Conservation (phyloP, 2,113 vertebrate genomes). For the Halichoerus grypus region DNA sequence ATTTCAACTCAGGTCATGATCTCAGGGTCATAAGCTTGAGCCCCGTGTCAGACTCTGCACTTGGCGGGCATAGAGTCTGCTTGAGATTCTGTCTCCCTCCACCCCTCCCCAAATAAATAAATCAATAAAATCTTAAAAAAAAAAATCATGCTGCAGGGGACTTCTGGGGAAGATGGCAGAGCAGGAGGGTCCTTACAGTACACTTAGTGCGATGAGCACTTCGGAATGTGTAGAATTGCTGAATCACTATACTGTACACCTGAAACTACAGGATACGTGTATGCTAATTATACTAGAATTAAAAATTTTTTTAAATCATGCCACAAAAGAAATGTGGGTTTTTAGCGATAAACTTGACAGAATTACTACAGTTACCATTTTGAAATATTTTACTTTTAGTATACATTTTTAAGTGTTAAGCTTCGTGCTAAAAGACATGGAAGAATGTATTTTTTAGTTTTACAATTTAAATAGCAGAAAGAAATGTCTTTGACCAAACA, state of each 20-base stretch:
- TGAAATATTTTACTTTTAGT: slow-evolving; percentile 51
- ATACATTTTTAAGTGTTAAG: slow-evolving; percentile 50
- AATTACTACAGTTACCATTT: slow-evolving; percentile 50
- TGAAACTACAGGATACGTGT: neutral
- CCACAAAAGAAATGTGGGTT: slow-evolving; percentile 28
- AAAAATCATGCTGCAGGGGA: neutral
- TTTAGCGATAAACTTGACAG: slow-evolving; percentile 37
- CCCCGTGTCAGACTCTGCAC: neutral
- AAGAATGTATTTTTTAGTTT: slow-evolving; percentile 53
- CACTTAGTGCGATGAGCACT: neutral
- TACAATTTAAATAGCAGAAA: slow-evolving; percentile 63
- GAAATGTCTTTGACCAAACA: slow-evolving; percentile 52
- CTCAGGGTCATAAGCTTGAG: neutral
- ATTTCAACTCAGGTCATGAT: neutral
- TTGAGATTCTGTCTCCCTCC: neutral
- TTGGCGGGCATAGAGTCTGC: neutral
- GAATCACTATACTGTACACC: neutral
- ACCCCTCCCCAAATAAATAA: neutral
- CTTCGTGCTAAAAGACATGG: slow-evolving; percentile 26
- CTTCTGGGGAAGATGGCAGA: neutral
- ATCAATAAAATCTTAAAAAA: neutral
- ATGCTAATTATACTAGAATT: neutral
- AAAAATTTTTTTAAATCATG: slow-evolving; percentile 19
- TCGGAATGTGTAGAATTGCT: neutral
- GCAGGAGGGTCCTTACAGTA: neutral